phyloP scores from a whole-genome alignment of 1,140 invertebrate genomes.

The Anagrus nilaparvatae region DNA sequence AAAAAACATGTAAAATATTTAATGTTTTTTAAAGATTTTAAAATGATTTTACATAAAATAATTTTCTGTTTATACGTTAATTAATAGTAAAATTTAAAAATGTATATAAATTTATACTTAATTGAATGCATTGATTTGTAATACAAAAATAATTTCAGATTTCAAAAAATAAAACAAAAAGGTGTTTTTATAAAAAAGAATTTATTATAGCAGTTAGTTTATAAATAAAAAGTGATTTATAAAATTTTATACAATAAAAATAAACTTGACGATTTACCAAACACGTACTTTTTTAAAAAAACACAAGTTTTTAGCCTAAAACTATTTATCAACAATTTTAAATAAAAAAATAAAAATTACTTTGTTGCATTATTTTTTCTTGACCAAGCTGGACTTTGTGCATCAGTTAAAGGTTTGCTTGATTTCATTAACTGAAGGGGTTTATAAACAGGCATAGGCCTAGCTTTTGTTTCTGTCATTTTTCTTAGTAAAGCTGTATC shows the following conservation, averaged over 20 bases:
- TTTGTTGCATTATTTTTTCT: conserved; percentile 17
- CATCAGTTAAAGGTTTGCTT: conserved; percentile 27
- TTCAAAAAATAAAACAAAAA: no score
- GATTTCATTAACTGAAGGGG: conserved; percentile 23
- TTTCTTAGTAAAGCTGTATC: conserved; percentile 26
- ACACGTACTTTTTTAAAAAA: no score
- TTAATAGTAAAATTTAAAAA: not conserved
- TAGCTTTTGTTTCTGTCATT: conserved; percentile 27
- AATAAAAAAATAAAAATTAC: no score
- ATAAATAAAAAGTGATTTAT: no score
- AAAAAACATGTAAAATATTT: no score
- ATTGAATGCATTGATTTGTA: no score
- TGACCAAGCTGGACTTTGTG: conserved; percentile 30
- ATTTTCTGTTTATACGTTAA: not conserved
- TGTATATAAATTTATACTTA: no score
- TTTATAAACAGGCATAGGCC: conserved; percentile 33
- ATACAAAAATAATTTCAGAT: no score
- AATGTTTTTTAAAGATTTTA: no score
- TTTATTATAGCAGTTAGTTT: no score
- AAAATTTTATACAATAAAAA: not conserved
- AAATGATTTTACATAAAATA: not conserved
- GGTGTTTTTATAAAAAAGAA: no score
- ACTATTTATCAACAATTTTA: not conserved
- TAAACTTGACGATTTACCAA: not conserved
- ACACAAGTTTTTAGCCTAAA: not conserved